Percentiles rank a stretch among this genome's conserved stretches.
Evolutionary conservation across 2,113 vertebrate species (phyloP).

Genomic region (Pithys albifrons): DNA sequence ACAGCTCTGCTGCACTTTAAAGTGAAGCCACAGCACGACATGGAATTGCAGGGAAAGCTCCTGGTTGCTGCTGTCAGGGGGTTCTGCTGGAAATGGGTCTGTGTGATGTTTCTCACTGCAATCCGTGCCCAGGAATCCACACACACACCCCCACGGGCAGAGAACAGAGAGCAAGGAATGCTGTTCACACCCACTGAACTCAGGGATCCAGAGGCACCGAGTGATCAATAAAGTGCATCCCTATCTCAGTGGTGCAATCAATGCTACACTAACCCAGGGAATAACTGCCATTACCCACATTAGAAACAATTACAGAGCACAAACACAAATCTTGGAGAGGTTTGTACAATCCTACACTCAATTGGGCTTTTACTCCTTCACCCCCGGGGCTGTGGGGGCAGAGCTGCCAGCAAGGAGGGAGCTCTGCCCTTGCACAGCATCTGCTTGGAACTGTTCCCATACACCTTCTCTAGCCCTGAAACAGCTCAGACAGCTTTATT

Average conservation of each 20-base stretch:
- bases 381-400: background rate
- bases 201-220: conserved; percentile 19
- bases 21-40: background rate
- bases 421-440: background rate
- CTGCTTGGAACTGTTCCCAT: background rate
- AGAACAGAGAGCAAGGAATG: background rate
- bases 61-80: background rate
- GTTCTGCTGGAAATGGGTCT: background rate
- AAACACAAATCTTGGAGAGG: conserved; percentile 18
- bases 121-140: background rate
- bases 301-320: conserved; percentile 56
- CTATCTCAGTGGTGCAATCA: conserved; percentile 48
- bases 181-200: background rate
- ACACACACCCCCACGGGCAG: background rate
- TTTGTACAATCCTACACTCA: background rate
- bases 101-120: background rate
- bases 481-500: background rate
- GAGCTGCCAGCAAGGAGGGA: background rate
- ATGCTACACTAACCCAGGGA: conserved; percentile 57
- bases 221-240: conserved; percentile 50
- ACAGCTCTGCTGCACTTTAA: background rate
- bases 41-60: background rate
- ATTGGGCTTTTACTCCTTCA: background rate
- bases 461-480: background rate
- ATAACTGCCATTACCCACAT: conserved; percentile 43